Percentiles rank a stretch among this genome's conserved stretches.
Conservation (phyloP, 1,140 invertebrate species). For the Conus betulinus region DNA sequence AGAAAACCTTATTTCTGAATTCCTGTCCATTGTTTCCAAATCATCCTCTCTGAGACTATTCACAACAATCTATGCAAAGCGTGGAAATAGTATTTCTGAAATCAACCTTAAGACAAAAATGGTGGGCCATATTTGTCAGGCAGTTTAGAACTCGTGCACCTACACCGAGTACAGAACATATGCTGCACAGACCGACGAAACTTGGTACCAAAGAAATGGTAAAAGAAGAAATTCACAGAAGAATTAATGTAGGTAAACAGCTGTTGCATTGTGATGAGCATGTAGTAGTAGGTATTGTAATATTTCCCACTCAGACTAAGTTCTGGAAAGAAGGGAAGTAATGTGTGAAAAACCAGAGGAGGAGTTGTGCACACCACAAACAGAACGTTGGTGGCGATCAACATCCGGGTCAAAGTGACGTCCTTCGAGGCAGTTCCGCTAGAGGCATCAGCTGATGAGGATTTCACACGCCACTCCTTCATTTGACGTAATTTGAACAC, state of each 20-base stretch:
- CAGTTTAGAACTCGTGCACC: too few species aligned
- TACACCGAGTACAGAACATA: background rate
- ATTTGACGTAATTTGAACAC: slow-evolving; percentile 16
- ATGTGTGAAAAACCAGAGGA: background rate
- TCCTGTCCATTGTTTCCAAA: too few species aligned
- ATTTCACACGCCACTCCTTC: slow-evolving; percentile 32
- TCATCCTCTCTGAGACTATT: too few species aligned
- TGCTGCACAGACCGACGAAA: background rate
- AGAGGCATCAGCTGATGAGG: background rate
- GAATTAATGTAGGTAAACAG: slow-evolving; percentile 20
- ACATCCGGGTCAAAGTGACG: slow-evolving; percentile 27
- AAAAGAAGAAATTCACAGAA: slow-evolving; percentile 21
- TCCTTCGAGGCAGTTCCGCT: background rate
- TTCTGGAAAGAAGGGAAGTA: slow-evolving; percentile 16
- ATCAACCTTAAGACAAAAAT: too few species aligned
- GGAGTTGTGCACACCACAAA: slow-evolving; percentile 34
- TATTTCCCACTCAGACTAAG: slow-evolving; percentile 25
- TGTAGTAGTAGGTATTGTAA: slow-evolving; percentile 20
- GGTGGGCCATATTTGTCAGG: too few species aligned
- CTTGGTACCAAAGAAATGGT: slow-evolving; percentile 18
- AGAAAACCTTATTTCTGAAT: too few species aligned
- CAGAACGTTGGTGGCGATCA: slow-evolving; percentile 23
- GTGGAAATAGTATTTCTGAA: too few species aligned
- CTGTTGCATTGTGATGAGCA: slow-evolving; percentile 20
- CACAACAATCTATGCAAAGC: too few species aligned